Base-by-base conservation (phyloP, 1,140 invertebrate species). In the Teleopsis dalmanni region DNA sequence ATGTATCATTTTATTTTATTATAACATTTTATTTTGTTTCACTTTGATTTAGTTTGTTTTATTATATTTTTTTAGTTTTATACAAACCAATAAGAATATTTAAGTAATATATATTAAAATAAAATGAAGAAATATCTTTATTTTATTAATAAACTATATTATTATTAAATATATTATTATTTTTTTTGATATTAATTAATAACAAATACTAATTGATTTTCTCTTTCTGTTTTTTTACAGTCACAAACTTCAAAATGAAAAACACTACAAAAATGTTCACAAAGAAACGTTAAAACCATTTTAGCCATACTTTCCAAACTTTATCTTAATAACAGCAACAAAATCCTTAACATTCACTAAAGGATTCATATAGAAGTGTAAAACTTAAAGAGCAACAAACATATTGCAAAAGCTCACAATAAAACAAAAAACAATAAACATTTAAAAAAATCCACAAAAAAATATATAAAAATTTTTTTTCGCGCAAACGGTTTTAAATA, bases 401-500 rank as follows among this genome's bases (percentile, higher is more conserved):
- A 18, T 4, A 35, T 26, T 22, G 4, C 27, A 41, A 31, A 33
- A 23, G n/a, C 21, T 14, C 13, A 29, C 10, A 38, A 26, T 14
- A 48, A 47, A 47, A 36, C 2, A 21, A 7, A 25, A 22, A 41
- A 23, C 14, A 41, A 2, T 13, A 29, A 40, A 19, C 26, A 19
- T 29, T 11, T 19, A 29, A 46, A 46, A 22, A 31, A 42, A 42
- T 11, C 29, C 22, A 27, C 10, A 38, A 11, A 36, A 25, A 29
- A 37, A 22, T 37, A 0, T 33, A 37, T 13, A 37, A 25, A 1
- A 37, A 14, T 35, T 40, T 26, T 36, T 37, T 16, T 34, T 40
- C 35, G 26, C 36, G 14, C 31, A 34, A 22, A 52, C 57, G 55
- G 44, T 47, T 50, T 58, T 27, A 41, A 34, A 58, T 58, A 57